Evolutionary conservation across 2,797 vertebrate genomes (phyloP), one percentile per base, ranked within the genome.

Genomic region (Melanogrammus aeglefinus): DNA sequence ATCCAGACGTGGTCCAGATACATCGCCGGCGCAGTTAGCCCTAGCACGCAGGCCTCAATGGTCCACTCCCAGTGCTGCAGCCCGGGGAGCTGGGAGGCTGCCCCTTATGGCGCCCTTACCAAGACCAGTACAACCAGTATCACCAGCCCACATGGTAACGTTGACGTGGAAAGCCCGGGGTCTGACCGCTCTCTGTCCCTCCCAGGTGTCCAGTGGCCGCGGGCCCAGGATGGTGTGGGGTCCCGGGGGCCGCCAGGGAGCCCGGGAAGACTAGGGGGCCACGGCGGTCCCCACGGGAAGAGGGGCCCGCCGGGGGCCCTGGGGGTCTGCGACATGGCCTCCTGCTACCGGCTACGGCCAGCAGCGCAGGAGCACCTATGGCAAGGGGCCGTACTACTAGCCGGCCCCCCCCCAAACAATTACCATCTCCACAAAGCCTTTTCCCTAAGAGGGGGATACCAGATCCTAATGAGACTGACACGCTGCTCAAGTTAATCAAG

Each of bases 371-470:
- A 89, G 24, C 88, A 79, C n/a, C 13, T 92, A 91, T 76, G 90
- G 79, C 77, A 93, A 93, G 88, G 92, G 92, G 71, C 92, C 92
- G 14, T 87, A 88, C 80, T 90, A 92, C 76, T 93, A 88, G 16
- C 4, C 92, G 90, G 8, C 24, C 21, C 24, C 21, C 63, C 6
- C 4, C 5, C n/a, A 24, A n/a, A 31, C 66, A 29, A 24, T 70
- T 35, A 4, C 0, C 24, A 29, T 29, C 18, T 57, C 51, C 5
- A 21, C 18, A 57, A 57, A 57, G 18, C 51, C 51, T 57, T 21
- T 57, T n/a, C 18, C 21, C 51, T 18, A 57, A 57, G 51, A 16
- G 18, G 21, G 51, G 51, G 18, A n/a, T 57, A 41, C 39, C 39
- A 41, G 18, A n/a, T 63, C 51, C 51, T 7, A 8, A 63, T 1